phyloP scores from a whole-genome alignment of 2,888 invertebrate species.

The Baccha elongata region DNA sequence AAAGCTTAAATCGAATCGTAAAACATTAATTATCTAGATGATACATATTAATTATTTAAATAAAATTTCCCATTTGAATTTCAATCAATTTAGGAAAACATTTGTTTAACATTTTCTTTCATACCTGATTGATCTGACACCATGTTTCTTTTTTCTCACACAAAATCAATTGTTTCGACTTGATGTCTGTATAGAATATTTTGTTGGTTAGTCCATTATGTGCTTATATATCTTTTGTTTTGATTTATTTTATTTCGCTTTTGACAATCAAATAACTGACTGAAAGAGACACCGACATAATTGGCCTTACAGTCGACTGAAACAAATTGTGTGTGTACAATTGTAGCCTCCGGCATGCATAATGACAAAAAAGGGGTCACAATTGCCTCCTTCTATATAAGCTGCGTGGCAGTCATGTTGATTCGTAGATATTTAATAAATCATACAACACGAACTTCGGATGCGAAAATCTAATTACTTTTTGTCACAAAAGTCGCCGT shows the following conservation, averaged over 20 bases:
- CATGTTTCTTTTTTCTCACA: constrained; percentile 29
- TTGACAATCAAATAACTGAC: constrained; percentile 54
- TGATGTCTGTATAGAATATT: neutral
- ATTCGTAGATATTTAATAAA: constrained; percentile 22
- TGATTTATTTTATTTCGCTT: constrained; percentile 60
- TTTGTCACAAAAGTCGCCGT: constrained; percentile 42
- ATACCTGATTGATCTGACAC: constrained; percentile 41
- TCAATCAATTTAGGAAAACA: constrained; percentile 4
- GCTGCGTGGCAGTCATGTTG: neutral
- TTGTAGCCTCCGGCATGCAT: constrained; percentile 5
- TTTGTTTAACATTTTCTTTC: constrained; percentile 30
- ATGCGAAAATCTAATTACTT: constrained; percentile 66
- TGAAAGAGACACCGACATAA: constrained; percentile 45
- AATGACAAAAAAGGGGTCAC: constrained; percentile 10
- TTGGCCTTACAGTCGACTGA: constrained; percentile 26
- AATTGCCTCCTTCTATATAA: neutral
- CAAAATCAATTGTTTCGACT: constrained; percentile 43
- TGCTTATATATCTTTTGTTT: constrained; percentile 7
- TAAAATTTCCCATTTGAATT: neutral
- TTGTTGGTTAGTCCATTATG: too few species aligned
- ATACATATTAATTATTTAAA: too few species aligned
- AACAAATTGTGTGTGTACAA: constrained; percentile 15
- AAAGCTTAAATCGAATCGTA: neutral
- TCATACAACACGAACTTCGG: constrained; percentile 30
- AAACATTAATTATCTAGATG: constrained; percentile 5